Evolutionary conservation across 2,797 vertebrate genomes (phyloP).

Genomic region (Sebastolobus altivelis): DNA sequence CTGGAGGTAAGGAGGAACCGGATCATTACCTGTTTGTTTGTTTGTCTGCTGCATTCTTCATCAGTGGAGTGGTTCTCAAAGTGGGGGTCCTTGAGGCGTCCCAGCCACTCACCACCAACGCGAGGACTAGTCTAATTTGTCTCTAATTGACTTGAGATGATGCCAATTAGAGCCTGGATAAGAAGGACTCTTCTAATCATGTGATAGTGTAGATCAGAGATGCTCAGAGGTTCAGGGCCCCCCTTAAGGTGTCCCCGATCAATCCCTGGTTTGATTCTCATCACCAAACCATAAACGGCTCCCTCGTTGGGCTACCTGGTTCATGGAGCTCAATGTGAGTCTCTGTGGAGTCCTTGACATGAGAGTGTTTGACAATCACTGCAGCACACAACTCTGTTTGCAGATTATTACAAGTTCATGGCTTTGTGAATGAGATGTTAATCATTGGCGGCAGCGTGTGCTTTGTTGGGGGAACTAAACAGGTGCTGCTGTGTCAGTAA

Average conservation of each 20-base stretch:
- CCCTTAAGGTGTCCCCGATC: slow-evolving; percentile 9
- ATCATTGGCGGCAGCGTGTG: slow-evolving; percentile 28
- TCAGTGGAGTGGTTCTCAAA: slow-evolving; percentile 51
- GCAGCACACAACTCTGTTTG: slow-evolving; percentile 31
- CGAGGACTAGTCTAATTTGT: slow-evolving; percentile 48
- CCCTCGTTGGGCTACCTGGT: background rate
- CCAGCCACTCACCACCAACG: slow-evolving; percentile 17
- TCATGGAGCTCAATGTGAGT: background rate
- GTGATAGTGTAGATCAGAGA: slow-evolving; percentile 23
- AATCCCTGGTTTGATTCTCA: slow-evolving; percentile 12
- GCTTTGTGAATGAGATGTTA: slow-evolving; percentile 41
- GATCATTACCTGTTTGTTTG: slow-evolving; percentile 49
- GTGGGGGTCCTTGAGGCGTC: slow-evolving; percentile 28
- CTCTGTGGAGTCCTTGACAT: slow-evolving; percentile 29
- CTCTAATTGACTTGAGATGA: slow-evolving; percentile 49
- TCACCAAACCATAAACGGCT: background rate
- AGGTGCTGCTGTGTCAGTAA: slow-evolving; percentile 40
- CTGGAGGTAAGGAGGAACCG: slow-evolving; percentile 89
- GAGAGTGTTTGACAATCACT: slow-evolving; percentile 32
- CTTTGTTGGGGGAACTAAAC: slow-evolving; percentile 27
- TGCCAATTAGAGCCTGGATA: slow-evolving; percentile 30
- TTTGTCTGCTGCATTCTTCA: slow-evolving; percentile 38
- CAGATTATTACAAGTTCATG: slow-evolving; percentile 45
- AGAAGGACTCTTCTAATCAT: slow-evolving; percentile 22
- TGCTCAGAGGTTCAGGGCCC: background rate